Evolutionary conservation across 2,113 vertebrate genomes (phyloP), one percentile per base, ranked within the genome.

Genomic region (Triplophysa rosa): DNA sequence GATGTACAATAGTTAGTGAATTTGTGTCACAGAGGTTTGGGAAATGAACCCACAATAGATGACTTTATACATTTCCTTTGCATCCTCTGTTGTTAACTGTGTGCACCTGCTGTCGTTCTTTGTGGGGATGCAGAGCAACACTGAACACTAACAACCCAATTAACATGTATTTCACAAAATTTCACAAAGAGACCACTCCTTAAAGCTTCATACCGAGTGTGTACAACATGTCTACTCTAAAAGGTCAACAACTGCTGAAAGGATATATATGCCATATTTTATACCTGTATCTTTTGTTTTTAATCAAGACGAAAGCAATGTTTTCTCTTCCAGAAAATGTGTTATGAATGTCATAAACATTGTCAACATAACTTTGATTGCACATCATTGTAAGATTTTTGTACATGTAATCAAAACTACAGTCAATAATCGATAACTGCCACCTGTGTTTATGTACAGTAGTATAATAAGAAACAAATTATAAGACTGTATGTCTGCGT

Each of bases 231-330:
- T 26, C 21, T 47, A 67, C 67, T n/a, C 54, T 23, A 40, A 33
- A 70, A 63, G 69, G 61, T 69, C 61, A 70, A 24, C 56, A 33
- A 13, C 19, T 24, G 40, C 42, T 45, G n/a, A 42, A 26, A 33
- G 52, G 62, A 26, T 26, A 58, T 61, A 75, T 61, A 52, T 6
- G 52, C 21, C 77, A 79, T 75, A 79, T 71, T 79, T 82, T 82
- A 4, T 76, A 82, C 47, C 66, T 67, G 59, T 67, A 66, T 67
- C n/a, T 81, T 77, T 67, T 45, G 52, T 71, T 79, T 69, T n/a
- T 62, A 68, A 61, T 19, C 24, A 68, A 69, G 47, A 69, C 29
- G 29, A 47, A 74, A 63, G 23, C 16, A 40, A 61, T 77, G 72
- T 78, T 82, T 62, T 33, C 62, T 76, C 70, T 40, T 81, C 72